Evolutionary conservation across 2,888 invertebrate species (phyloP).

Genomic region (Sthenelais limicola): DNA sequence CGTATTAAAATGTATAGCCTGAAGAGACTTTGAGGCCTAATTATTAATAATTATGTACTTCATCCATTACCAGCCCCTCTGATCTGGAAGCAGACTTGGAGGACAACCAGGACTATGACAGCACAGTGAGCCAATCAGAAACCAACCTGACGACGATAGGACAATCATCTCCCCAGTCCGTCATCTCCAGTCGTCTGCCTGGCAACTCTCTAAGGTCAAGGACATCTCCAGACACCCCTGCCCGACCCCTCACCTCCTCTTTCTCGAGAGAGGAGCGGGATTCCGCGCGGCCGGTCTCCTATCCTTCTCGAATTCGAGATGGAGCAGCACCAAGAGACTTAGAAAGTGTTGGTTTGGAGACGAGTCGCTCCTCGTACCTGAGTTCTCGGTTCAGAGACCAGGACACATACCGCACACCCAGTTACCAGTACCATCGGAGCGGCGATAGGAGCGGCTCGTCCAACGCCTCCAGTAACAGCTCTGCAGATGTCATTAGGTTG

Average conservation of each 20-base stretch:
- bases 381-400: background rate
- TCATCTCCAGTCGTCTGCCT: slow-evolving; percentile 41
- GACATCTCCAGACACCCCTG: background rate
- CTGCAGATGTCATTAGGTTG: slow-evolving; percentile 16
- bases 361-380: background rate
- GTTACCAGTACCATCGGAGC: background rate
- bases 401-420: slow-evolving; percentile 20
- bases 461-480: background rate
- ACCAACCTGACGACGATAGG: slow-evolving; percentile 67
- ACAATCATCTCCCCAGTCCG: slow-evolving; percentile 56
- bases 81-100: slow-evolving; percentile 78
- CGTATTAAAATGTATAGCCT: no score
- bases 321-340: background rate
- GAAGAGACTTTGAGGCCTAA: no score
- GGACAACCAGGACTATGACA: slow-evolving; percentile 76
- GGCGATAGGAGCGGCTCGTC: slow-evolving; percentile 9
- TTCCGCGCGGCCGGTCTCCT: slow-evolving; percentile 31
- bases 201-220: slow-evolving; percentile 45
- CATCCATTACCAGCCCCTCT: slow-evolving; percentile 75
- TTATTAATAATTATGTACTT: no score
- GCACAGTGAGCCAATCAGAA: slow-evolving; percentile 74
- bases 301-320: slow-evolving; percentile 28
- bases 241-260: background rate
- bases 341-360: background rate
- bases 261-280: background rate